Evolutionary conservation across 2,113 vertebrate species (phyloP).

Genomic region (Gila orcuttii): DNA sequence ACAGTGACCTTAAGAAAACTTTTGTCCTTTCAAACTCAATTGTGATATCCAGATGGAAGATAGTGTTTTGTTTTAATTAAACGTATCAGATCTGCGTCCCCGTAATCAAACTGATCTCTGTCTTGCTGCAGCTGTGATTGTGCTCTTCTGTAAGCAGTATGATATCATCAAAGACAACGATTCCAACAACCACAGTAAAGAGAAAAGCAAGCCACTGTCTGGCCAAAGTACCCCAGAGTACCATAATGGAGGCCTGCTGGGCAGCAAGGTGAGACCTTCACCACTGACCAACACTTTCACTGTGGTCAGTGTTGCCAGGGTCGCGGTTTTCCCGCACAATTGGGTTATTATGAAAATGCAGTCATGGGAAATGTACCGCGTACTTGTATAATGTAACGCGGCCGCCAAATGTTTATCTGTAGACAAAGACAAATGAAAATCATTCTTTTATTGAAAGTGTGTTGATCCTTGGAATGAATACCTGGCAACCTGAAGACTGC

Average conservation of each 20-base stretch:
- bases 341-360: too few species aligned
- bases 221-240: constrained; percentile 89
- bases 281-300: not conserved
- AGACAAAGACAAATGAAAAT: too few species aligned
- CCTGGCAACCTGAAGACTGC: too few species aligned
- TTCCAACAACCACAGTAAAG: constrained; percentile 86
- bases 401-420: too few species aligned
- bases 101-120: constrained; percentile 21
- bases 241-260: constrained; percentile 80
- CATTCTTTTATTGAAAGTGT: too few species aligned
- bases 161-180: constrained; percentile 98
- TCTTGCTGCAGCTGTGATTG: constrained; percentile 85
- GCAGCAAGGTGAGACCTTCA: constrained; percentile 78
- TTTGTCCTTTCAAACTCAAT: not conserved
- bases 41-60: constrained; percentile 19
- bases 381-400: too few species aligned
- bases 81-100: constrained; percentile 16
- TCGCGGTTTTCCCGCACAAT: too few species aligned
- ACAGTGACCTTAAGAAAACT: constrained; percentile 14
- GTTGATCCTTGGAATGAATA: too few species aligned
- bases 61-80: constrained; percentile 21
- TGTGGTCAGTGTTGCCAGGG: too few species aligned
- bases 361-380: too few species aligned
- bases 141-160: constrained; percentile 94
- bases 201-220: constrained; percentile 88